A percentile compares a stretch with the other conserved stretches of the same genome.
Evolutionary conservation across 2,113 vertebrate species (phyloP).

Genomic region (Leucopsar rothschildi): DNA sequence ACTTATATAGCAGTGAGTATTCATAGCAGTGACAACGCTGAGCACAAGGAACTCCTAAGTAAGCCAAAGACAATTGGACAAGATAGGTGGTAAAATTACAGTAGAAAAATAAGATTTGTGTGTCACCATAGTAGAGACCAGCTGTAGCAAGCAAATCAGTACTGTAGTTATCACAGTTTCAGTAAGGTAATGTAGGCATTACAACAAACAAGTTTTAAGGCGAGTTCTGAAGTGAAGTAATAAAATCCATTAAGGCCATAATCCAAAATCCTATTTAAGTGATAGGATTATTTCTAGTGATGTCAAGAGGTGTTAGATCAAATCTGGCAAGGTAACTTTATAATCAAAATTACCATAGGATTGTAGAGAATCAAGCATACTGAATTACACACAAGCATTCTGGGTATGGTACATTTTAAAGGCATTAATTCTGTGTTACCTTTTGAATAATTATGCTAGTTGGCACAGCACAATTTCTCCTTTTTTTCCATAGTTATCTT

Average conservation of each 20-base stretch:
- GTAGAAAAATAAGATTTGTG: neutral
- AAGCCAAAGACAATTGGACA: neutral
- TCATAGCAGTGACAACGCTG: fast-evolving
- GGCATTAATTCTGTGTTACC: neutral
- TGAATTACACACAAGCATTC: neutral
- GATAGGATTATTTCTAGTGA: neutral
- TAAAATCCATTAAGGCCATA: neutral
- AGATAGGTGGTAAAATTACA: neutral
- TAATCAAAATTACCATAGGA: neutral
- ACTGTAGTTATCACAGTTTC: neutral
- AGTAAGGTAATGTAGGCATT: neutral
- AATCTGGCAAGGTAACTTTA: neutral
- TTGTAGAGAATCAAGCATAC: neutral
- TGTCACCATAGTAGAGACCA: neutral
- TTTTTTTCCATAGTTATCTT: neutral
- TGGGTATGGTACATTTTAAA: neutral
- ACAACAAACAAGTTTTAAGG: neutral
- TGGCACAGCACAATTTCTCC: neutral
- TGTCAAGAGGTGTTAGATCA: neutral
- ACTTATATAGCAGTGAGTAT: neutral
- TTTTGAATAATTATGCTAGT: neutral
- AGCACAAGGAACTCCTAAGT: neutral
- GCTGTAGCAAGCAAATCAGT: neutral
- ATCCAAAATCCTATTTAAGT: neutral
- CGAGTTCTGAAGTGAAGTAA: neutral